Evolutionary conservation across 1,140 invertebrate genomes (phyloP), one percentile per base, ranked within the genome.

Genomic region (Laodelphax striatellus): DNA sequence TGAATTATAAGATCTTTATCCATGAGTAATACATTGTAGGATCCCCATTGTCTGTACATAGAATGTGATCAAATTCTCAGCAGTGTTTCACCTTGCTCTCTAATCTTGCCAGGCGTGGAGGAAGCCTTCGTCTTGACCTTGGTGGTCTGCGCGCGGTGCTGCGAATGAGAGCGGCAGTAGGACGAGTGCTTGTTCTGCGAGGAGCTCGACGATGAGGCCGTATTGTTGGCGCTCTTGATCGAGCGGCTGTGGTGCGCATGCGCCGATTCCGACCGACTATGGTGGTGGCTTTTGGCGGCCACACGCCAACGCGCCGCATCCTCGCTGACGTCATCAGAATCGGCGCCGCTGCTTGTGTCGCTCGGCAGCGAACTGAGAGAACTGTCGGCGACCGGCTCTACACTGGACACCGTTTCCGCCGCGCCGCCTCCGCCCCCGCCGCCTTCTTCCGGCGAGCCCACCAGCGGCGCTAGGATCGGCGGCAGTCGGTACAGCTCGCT

Each of bases 321-420:
- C 11, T 38, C 34, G 34, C 34, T 38, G 3, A 38, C 34, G 9
- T 38, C 34, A 13, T 11, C 10, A n/a, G n/a, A n/a, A 9, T 38
- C 34, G 24, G 24, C 24, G 24, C 58, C 63, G 50, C 62, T 65
- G 28, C 62, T 65, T 24, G 56, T 69, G 14, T 69, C 69, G 46
- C 57, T 68, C 38, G 59, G 59, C 31, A 73, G 61, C 6, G 81
- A 84, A 66, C 82, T 83, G 38, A 81, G 76, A 13, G 82, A 82
- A 55, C 82, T 84, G 71, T 86, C 81, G 9, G 83, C 73, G 61
- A 83, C 78, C 17, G 81, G 82, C 34, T 82, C 82, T 17, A 83
- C 72, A 62, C 83, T 85, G 0, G 82, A 84, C 24, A 79, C 70
- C 70, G 74, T 81, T 67, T 77, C 76, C 74, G 73, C 8, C 61